phyloP scores from a whole-genome alignment of 2,113 vertebrate species.

The Poeciliopsis prolifica region DNA sequence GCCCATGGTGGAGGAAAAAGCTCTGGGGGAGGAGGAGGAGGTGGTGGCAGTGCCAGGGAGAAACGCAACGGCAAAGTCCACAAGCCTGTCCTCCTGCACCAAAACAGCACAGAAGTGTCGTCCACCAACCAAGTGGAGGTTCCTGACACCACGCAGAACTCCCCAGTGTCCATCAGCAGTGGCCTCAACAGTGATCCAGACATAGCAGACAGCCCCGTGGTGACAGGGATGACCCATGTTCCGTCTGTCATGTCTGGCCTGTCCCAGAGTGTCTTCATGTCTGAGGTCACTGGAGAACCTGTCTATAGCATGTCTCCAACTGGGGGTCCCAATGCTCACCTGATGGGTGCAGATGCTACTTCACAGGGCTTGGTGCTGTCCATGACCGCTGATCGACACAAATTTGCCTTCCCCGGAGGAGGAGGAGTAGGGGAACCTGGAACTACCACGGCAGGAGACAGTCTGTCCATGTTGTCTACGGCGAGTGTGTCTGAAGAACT shows the following conservation, averaged over 20 bases:
- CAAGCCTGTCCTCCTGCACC: slow-evolving; percentile 93
- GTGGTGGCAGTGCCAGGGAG: slow-evolving; percentile 83
- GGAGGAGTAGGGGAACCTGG: slow-evolving; percentile 79
- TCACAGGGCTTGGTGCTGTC: slow-evolving; percentile 93
- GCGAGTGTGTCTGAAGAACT: slow-evolving; percentile 93
- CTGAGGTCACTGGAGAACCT: slow-evolving; percentile 93
- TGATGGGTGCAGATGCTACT: slow-evolving; percentile 89
- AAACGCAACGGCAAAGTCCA: slow-evolving; percentile 97
- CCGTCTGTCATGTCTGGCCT: slow-evolving; percentile 95
- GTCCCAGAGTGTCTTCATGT: slow-evolving; percentile 98
- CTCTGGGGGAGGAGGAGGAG: slow-evolving; percentile 75
- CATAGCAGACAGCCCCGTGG: slow-evolving; percentile 93
- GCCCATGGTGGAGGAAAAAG: slow-evolving; percentile 84
- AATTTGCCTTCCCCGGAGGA: slow-evolving; percentile 92
- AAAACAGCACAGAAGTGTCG: slow-evolving; percentile 98
- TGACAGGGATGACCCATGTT: slow-evolving; percentile 94
- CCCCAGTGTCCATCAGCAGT: slow-evolving; percentile 98
- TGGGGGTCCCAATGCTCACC: slow-evolving; percentile 90
- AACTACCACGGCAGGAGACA: slow-evolving; percentile 76
- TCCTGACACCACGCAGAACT: slow-evolving; percentile 98
- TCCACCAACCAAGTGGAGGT: slow-evolving; percentile 99
- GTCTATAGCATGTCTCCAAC: slow-evolving; percentile 98
- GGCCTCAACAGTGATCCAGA: slow-evolving; percentile 97
- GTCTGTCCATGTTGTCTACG: slow-evolving; percentile 89
- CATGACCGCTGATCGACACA: slow-evolving; percentile 93